These are phyloP conservation scores for Suricata suricatta DNA, from an alignment of 2,113 vertebrate genomes.

Conservation along the genomic window DNA sequence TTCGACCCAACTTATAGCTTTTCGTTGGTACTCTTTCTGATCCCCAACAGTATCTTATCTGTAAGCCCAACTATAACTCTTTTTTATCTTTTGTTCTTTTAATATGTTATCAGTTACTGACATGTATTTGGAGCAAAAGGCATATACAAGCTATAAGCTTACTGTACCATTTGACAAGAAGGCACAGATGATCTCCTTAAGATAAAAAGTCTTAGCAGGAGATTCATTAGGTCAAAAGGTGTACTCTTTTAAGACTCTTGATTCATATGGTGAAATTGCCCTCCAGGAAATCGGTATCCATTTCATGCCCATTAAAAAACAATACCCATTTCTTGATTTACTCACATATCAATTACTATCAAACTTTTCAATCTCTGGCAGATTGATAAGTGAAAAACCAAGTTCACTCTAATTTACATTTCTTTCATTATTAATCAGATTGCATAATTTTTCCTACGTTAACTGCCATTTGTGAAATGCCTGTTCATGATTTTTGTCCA, in stretches of 20 bases:
- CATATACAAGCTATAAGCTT: neutral
- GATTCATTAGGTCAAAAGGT: neutral
- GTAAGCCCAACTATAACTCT: neutral
- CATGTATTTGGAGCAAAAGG: neutral
- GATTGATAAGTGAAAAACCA: neutral
- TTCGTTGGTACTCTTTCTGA: neutral
- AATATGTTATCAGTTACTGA: neutral
- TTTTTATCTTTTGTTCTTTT: neutral
- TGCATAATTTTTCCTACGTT: neutral
- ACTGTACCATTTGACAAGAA: neutral
- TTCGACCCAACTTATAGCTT: neutral
- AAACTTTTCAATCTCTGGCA: constrained; percentile 29
- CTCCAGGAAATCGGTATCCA: constrained; percentile 15
- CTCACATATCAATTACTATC: neutral
- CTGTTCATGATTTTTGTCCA: neutral
- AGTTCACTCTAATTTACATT: neutral
- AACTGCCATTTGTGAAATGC: neutral
- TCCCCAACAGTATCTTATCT: neutral
- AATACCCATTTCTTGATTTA: constrained; percentile 16
- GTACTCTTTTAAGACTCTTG: neutral
- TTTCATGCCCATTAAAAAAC: neutral
- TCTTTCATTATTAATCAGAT: neutral
- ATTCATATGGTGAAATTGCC: neutral
- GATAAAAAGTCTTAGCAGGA: constrained; percentile 5
- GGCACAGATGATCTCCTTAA: neutral